phyloP scores from a whole-genome alignment of 2,888 invertebrate genomes.

The Archips crataeganus region DNA sequence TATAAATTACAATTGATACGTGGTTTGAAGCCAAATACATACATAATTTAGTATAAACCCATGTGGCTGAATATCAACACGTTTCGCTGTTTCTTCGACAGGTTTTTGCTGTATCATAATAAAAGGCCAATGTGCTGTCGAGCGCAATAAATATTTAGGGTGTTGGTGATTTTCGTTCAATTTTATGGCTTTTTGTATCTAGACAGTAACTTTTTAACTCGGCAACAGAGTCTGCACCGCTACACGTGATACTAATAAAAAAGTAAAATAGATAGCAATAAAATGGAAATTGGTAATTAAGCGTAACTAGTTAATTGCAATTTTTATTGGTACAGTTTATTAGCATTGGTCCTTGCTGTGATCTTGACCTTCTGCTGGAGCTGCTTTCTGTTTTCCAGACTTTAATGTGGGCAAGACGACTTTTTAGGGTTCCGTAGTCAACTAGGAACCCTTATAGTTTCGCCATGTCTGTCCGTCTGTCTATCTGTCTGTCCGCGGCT shows the following conservation, averaged over 20 bases:
- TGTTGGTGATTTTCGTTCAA: background rate
- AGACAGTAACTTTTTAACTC: background rate
- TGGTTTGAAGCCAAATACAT: background rate
- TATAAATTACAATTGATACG: slow-evolving; percentile 18
- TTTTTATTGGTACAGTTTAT: slow-evolving; percentile 17
- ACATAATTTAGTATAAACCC: slow-evolving; percentile 1
- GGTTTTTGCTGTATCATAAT: too few species aligned
- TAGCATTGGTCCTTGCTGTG: slow-evolving; percentile 6
- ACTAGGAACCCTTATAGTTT: too few species aligned
- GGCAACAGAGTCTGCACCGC: background rate
- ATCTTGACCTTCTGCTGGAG: slow-evolving; percentile 22
- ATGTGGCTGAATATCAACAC: slow-evolving; percentile 1
- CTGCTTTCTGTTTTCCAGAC: slow-evolving; percentile 47
- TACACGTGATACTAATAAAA: background rate
- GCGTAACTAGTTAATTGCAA: background rate
- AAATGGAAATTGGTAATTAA: background rate
- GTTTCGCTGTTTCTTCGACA: background rate
- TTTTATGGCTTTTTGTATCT: background rate
- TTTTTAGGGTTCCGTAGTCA: too few species aligned
- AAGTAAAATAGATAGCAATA: background rate
- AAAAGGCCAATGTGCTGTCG: too few species aligned
- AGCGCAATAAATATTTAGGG: background rate
- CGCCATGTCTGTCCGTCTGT: too few species aligned
- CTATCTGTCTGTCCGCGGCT: too few species aligned
- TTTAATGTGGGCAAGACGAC: slow-evolving; percentile 47